A percentile compares a stretch with the other conserved stretches of the same genome.
Evolutionary conservation across 2,113 vertebrate species (phyloP).

Genomic region (Mus pahari): DNA sequence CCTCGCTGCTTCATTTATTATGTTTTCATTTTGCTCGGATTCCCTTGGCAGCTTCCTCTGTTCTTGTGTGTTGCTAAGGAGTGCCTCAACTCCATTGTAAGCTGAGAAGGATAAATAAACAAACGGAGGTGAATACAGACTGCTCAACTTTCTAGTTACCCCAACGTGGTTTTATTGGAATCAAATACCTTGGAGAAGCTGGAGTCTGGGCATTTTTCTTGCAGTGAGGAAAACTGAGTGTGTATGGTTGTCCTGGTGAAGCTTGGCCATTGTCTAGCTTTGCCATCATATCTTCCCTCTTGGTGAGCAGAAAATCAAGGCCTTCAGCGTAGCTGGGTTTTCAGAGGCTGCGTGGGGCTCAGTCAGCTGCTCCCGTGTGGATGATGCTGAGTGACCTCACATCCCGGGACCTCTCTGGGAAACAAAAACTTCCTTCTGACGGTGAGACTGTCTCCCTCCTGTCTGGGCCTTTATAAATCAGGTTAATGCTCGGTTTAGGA

Average conservation of each 20-base stretch:
- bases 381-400: constrained; percentile 15
- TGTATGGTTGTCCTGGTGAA: not conserved
- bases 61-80: constrained; percentile 45
- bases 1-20: constrained; percentile 31
- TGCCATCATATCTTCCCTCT: not conserved
- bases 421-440: constrained; percentile 54
- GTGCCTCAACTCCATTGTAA: constrained; percentile 7
- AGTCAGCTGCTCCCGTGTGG: not conserved
- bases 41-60: not conserved
- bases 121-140: constrained; percentile 3
- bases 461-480: constrained; percentile 71
- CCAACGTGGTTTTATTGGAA: not conserved
- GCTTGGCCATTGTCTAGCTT: not conserved
- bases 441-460: constrained; percentile 20
- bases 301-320: constrained; percentile 27
- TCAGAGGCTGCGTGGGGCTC: not conserved
- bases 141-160: constrained; percentile 27
- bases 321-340: not conserved
- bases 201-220: not conserved
- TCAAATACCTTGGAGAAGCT: not conserved
- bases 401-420: constrained; percentile 29
- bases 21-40: constrained; percentile 29
- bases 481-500: constrained; percentile 36
- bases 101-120: not conserved
- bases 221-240: not conserved